Percentiles rank a stretch among this genome's conserved stretches.
These are phyloP conservation scores for Ariopsis seemanni DNA, from an alignment of 2,113 vertebrate species.

Conservation along the genomic window DNA sequence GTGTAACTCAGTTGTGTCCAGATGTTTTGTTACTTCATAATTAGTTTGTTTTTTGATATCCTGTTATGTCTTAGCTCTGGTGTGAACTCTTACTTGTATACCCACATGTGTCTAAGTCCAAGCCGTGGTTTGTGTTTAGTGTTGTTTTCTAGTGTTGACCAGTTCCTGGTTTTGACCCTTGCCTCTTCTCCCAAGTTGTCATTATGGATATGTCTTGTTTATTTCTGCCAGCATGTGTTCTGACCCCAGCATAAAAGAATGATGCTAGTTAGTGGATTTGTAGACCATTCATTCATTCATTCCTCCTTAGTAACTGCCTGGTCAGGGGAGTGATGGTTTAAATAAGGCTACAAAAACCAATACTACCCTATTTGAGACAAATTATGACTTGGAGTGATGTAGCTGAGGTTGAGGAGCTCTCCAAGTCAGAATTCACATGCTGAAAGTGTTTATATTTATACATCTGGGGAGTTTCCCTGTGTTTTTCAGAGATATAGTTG, in stretches of 20 bases:
- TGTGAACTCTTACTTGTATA: background rate
- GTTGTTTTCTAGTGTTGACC: background rate
- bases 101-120: background rate
- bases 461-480: background rate
- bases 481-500: background rate
- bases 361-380: background rate
- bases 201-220: background rate
- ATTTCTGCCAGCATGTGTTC: background rate
- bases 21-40: background rate
- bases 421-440: background rate
- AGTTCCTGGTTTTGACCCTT: background rate
- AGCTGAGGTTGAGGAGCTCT: background rate
- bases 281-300: background rate
- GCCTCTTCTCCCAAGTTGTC: background rate
- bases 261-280: background rate
- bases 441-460: background rate
- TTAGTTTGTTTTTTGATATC: background rate
- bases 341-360: background rate
- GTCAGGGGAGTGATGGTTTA: background rate
- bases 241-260: background rate
- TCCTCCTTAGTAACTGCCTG: background rate
- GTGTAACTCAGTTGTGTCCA: background rate
- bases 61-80: background rate
- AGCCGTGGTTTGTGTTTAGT: background rate
- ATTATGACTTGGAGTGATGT: background rate